phyloP scores from a whole-genome alignment of 2,113 vertebrate species.

The Globicephala melas region DNA sequence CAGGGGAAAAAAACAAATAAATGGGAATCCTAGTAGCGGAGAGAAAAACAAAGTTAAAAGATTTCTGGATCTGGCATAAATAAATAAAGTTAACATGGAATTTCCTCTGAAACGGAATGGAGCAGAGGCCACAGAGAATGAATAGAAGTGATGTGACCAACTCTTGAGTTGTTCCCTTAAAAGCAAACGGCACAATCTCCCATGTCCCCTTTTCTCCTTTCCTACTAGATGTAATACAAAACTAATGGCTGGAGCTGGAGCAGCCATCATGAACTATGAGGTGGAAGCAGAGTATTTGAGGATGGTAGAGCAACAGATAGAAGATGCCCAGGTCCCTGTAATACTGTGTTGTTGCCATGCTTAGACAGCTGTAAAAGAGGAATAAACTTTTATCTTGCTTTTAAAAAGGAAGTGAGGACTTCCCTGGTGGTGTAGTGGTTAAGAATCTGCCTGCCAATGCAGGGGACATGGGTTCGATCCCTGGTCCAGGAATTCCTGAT shows the following conservation, averaged over 20 bases:
- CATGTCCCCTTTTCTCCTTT: not conserved
- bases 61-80: not conserved
- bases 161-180: not conserved
- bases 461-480: too few relatives aligned
- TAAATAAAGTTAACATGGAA: not conserved
- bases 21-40: not conserved
- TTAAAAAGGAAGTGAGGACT: too few relatives aligned
- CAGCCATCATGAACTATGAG: not conserved
- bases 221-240: not conserved
- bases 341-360: not conserved
- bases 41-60: not conserved
- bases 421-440: too few relatives aligned
- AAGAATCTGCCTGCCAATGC: too few relatives aligned
- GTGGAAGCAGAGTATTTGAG: not conserved
- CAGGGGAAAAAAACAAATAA: not conserved
- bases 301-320: not conserved
- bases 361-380: not conserved
- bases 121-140: not conserved
- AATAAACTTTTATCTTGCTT: not conserved
- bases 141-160: not conserved
- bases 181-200: not conserved
- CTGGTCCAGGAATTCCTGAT: too few relatives aligned
- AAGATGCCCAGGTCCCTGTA: not conserved
- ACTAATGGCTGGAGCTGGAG: not conserved
- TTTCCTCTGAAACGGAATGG: not conserved